These are phyloP conservation scores for Myiotriccus ornatus DNA, from an alignment of 2,797 vertebrate genomes.

Conservation along the genomic window DNA sequence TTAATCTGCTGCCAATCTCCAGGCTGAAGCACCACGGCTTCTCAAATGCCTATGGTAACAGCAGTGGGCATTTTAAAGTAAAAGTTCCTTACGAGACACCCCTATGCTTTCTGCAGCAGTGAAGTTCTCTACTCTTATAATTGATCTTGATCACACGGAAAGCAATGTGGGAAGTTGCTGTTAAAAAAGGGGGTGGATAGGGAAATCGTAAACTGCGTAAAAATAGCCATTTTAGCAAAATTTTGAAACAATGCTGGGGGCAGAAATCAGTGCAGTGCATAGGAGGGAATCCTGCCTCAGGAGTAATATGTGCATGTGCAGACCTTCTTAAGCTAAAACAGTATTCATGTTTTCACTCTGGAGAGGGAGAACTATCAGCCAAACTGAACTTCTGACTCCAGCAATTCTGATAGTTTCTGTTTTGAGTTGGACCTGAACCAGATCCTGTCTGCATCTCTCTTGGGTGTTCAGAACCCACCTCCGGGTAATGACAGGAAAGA, in stretches of 20 bases:
- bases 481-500: neutral
- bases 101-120: neutral
- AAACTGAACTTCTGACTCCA: neutral
- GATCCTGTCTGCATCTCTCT: neutral
- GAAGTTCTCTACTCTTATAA: neutral
- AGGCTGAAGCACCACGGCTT: neutral
- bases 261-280: neutral
- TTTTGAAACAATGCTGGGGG: neutral
- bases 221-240: neutral
- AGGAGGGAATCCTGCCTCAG: neutral
- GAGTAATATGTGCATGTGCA: fast-evolving
- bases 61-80: neutral
- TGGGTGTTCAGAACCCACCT: neutral
- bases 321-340: neutral
- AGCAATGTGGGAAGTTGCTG: neutral
- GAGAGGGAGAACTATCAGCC: neutral
- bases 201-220: neutral
- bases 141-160: neutral
- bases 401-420: neutral
- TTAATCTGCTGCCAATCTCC: neutral
- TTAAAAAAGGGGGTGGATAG: neutral
- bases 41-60: neutral
- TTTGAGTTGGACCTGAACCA: neutral
- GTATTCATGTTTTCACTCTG: neutral
- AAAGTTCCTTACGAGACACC: neutral